These are phyloP conservation scores for Anguilla obscura DNA, from an alignment of 2,797 vertebrate species.

Conservation along the genomic window DNA sequence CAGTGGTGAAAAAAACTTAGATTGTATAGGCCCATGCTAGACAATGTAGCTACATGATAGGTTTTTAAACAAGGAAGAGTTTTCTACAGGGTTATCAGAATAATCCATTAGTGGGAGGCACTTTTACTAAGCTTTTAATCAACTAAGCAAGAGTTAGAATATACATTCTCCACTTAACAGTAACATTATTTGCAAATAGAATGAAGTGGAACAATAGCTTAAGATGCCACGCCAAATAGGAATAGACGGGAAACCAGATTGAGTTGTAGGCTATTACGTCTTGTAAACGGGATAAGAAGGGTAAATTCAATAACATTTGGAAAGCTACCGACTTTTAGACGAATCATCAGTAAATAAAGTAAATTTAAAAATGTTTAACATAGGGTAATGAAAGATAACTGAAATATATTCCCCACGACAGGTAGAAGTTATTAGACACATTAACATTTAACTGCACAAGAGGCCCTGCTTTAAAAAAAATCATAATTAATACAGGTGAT, in stretches of 20 bases:
- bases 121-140: neutral
- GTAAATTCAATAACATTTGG: neutral
- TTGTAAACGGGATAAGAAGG: neutral
- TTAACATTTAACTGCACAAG: neutral
- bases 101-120: neutral
- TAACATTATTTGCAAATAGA: neutral
- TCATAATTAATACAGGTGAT: no score
- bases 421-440: neutral
- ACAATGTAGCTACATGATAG: neutral
- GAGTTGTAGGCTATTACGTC: neutral
- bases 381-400: neutral
- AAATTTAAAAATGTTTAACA: neutral
- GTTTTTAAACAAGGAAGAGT: neutral
- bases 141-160: neutral
- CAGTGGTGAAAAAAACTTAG: neutral
- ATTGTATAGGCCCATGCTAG: neutral
- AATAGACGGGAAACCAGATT: neutral
- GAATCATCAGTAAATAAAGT: neutral
- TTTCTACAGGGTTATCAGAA: neutral
- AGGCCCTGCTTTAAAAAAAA: no score
- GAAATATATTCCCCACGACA: neutral
- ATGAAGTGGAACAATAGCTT: neutral
- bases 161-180: constrained; percentile 1
- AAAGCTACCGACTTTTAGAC: neutral
- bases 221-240: neutral